These are phyloP conservation scores for Acholoe squamosa DNA, from an alignment of 2,888 invertebrate genomes.

Conservation along the genomic window DNA sequence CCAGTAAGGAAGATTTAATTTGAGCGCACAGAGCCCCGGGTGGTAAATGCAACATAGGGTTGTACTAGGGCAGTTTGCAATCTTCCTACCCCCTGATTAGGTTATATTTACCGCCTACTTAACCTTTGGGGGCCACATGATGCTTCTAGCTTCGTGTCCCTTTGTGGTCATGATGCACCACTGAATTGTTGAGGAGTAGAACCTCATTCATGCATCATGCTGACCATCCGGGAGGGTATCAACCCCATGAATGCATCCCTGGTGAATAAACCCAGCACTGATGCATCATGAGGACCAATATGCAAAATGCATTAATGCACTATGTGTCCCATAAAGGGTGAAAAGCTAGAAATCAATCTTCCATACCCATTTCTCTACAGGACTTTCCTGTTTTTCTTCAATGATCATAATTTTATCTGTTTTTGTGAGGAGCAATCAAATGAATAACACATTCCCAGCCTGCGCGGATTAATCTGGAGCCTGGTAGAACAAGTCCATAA, in stretches of 20 bases:
- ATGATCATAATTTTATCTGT: not conserved
- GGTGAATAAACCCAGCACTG: too few relatives aligned
- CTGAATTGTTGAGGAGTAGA: too few relatives aligned
- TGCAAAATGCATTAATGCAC: not conserved
- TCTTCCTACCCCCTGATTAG: not conserved
- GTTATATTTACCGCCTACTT: not conserved
- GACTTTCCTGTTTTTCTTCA: slow-evolving; percentile 1
- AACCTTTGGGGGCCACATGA: too few relatives aligned
- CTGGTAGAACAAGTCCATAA: slow-evolving; percentile 53
- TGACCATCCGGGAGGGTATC: too few relatives aligned
- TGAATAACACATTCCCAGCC: slow-evolving; percentile 46
- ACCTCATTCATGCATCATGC: too few relatives aligned
- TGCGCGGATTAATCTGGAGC: slow-evolving; percentile 9
- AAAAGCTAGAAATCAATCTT: slow-evolving; percentile 52
- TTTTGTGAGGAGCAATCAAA: slow-evolving; percentile 20
- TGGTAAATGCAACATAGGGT: not conserved
- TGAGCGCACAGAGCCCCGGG: not conserved
- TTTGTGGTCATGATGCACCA: too few relatives aligned
- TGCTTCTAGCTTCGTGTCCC: too few relatives aligned
- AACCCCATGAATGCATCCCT: too few relatives aligned
- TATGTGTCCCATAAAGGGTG: not conserved
- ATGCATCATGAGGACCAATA: too few relatives aligned
- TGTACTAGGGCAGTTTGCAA: not conserved
- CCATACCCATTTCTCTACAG: not conserved
- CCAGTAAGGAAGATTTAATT: not conserved